Conservation (phyloP, 2,113 vertebrate genomes). For the Halichoeres trimaculatus region DNA sequence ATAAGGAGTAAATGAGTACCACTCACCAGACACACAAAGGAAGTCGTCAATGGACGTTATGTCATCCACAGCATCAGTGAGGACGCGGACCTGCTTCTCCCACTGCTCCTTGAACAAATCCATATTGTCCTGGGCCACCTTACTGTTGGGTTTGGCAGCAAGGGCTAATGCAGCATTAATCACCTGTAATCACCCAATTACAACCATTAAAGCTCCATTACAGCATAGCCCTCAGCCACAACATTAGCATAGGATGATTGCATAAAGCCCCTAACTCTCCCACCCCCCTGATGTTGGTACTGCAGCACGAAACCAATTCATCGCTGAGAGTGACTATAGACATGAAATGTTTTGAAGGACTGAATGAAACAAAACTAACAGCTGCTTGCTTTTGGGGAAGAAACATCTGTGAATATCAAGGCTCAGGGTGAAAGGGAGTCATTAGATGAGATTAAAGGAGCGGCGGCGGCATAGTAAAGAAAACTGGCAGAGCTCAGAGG, state of each 20-base stretch:
- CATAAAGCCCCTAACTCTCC: slow-evolving; percentile 24
- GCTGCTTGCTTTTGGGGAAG: slow-evolving; percentile 46
- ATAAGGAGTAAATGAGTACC: background rate
- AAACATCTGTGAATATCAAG: slow-evolving; percentile 57
- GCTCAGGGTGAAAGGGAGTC: slow-evolving; percentile 66
- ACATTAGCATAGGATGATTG: slow-evolving; percentile 68
- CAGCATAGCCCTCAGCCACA: slow-evolving; percentile 57
- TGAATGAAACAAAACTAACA: slow-evolving; percentile 55
- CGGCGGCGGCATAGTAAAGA: slow-evolving; percentile 16
- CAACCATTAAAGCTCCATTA: slow-evolving; percentile 71
- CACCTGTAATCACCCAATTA: slow-evolving; percentile 89
- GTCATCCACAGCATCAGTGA: slow-evolving; percentile 98
- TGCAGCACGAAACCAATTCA: slow-evolving; percentile 59
- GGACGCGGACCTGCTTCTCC: slow-evolving; percentile 97
- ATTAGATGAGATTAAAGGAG: slow-evolving; percentile 68
- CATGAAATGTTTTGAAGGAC: slow-evolving; percentile 45
- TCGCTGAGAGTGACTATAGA: slow-evolving; percentile 55
- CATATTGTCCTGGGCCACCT: slow-evolving; percentile 99
- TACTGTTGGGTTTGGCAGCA: slow-evolving; percentile 98
- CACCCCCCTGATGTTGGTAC: slow-evolving; percentile 25
- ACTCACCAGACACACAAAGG: slow-evolving; percentile 95
- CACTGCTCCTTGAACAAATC: slow-evolving; percentile 98
- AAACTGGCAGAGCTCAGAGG: slow-evolving; percentile 25
- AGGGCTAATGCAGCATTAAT: slow-evolving; percentile 98
- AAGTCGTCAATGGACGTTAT: slow-evolving; percentile 99